Evolutionary conservation across 2,888 invertebrate genomes (phyloP).

Genomic region (Lucinisca nassula): DNA sequence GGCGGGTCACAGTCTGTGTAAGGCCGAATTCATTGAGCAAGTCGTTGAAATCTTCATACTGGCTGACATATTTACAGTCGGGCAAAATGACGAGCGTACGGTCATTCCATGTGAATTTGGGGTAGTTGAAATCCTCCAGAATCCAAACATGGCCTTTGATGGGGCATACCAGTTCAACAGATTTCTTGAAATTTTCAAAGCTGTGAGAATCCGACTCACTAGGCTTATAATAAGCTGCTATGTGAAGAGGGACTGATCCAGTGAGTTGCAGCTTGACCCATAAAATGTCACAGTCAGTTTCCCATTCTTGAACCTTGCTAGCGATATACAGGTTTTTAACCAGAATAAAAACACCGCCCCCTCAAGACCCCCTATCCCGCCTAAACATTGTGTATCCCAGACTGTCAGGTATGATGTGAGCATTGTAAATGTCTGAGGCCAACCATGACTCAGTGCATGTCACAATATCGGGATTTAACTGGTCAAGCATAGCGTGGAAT

Average conservation of each 20-base stretch:
- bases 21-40: neutral
- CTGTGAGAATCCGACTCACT: neutral
- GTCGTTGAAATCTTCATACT: neutral
- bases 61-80: neutral
- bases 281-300: neutral
- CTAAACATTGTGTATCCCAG: too few species aligned
- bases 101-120: neutral
- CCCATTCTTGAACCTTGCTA: too few species aligned
- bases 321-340: too few species aligned
- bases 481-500: neutral
- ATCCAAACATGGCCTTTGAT: too few species aligned
- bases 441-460: neutral
- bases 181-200: neutral
- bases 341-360: neutral
- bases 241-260: neutral
- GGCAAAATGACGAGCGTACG: too few species aligned
- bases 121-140: too few species aligned
- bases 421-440: neutral
- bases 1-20: neutral
- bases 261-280: neutral
- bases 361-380: too few species aligned
- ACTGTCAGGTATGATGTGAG: neutral
- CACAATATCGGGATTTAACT: neutral
- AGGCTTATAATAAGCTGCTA: neutral
- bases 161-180: too few species aligned